A percentile compares a stretch with the other conserved stretches of the same genome.
Conservation (phyloP, 2,113 vertebrate species). For the Xyliphius kryptos region DNA sequence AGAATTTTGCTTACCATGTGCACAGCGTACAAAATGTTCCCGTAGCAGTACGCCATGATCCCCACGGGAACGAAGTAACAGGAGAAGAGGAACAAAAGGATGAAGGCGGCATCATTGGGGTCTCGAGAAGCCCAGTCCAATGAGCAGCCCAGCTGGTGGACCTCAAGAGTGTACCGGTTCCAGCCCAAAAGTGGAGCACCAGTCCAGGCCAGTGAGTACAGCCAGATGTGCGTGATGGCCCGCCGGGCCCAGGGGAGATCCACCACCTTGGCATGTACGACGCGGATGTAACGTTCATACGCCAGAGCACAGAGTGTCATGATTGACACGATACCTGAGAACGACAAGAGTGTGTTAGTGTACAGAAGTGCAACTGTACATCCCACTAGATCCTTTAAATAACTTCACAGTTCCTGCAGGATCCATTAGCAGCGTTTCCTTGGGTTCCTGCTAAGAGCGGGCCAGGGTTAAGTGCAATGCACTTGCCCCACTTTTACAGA, state of each 20-base stretch:
- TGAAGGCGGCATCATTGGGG: conserved; percentile 78
- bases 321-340: conserved; percentile 83
- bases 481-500: too few relatives aligned
- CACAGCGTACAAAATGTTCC: conserved; percentile 82
- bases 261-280: conserved; percentile 83
- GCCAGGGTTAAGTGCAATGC: too few relatives aligned
- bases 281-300: conserved; percentile 83
- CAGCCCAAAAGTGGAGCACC: conserved; percentile 85
- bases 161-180: conserved; percentile 85
- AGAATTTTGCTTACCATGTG: conserved; percentile 73
- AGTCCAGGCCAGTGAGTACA: conserved; percentile 88
- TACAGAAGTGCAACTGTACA: neutral
- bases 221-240: conserved; percentile 83
- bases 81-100: conserved; percentile 83
- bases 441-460: neutral
- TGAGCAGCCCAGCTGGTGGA: conserved; percentile 79
- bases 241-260: conserved; percentile 85
- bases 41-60: conserved; percentile 87
- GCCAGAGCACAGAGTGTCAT: conserved; percentile 81
- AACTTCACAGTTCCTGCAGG: neutral
- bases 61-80: conserved; percentile 81
- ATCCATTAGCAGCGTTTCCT: conserved; percentile 10
- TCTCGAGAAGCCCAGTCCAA: conserved; percentile 85
- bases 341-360: conserved; percentile 2
- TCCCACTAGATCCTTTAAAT: neutral